Evolutionary conservation across 2,888 invertebrate genomes (phyloP), one percentile per base, ranked within the genome.

Genomic region (Galerucella nymphaeae): DNA sequence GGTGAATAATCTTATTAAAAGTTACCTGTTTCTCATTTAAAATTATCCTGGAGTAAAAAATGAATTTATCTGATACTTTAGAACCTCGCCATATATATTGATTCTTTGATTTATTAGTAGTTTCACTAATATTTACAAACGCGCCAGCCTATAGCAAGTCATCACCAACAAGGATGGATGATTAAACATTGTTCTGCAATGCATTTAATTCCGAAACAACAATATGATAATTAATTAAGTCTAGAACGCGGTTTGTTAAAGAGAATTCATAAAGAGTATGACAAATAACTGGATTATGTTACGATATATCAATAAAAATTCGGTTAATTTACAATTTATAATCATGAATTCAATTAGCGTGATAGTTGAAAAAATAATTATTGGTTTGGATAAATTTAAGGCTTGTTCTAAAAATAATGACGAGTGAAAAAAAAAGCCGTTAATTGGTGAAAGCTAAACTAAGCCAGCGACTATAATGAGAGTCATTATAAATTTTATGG

Each of bases 101-200:
- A 58, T 30, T 14, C 30, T 14, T 23, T 58, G 10, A 58, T 58
- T 58, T 30, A 58, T 58, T 30, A 58, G 58, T 4, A 6, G 8
- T 58, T 13, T 57, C 55, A 45, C 50, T n/a, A n/a, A n/a, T 53
- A 66, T n/a, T 61, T 23, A 48, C 69, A 18, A 58, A 70, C 41
- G 18, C 77, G 74, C 16, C 71, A 68, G 74, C 74, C 75, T 74
- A 77, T 73, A 75, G 75, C 76, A 68, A 67, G 74, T 76, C 67
- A 77, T 76, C 78, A 71, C 67, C 73, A 76, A 76, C 77, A 74
- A 74, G 74, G 74, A 76, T 71, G 75, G 75, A 76, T 75, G 77
- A 77, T 76, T 76, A 76, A 77, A 71, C 74, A 75, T 79, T 79
- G 76, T 78, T 68, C 57, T 55, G 58, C 64, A 67, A 64, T 64